phyloP scores from a whole-genome alignment of 1,140 invertebrate species.

The Monochamus saltuarius region DNA sequence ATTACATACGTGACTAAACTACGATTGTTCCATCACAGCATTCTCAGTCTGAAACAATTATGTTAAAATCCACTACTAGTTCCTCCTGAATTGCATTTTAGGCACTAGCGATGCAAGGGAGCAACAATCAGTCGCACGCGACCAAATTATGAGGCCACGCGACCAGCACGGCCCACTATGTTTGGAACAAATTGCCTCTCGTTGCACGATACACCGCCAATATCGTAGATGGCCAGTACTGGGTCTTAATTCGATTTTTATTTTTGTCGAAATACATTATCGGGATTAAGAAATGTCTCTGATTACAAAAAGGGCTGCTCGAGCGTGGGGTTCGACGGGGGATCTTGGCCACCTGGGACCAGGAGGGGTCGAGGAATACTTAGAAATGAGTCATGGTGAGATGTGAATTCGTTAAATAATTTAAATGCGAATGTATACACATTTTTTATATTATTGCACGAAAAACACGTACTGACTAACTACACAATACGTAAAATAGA shows the following conservation, averaged over 20 bases:
- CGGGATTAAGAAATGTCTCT: neutral
- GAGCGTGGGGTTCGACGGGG: too few relatives aligned
- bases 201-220: slow-evolving; percentile 30
- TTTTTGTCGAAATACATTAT: neutral
- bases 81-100: too few relatives aligned
- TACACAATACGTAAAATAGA: too few relatives aligned
- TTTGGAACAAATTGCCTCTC: slow-evolving; percentile 35
- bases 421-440: too few relatives aligned
- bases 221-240: slow-evolving; percentile 24
- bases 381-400: too few relatives aligned
- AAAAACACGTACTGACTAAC: too few relatives aligned
- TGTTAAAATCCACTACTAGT: too few relatives aligned
- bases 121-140: slow-evolving; percentile 39
- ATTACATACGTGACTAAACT: too few relatives aligned
- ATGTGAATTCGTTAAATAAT: too few relatives aligned
- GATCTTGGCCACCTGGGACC: neutral
- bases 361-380: neutral
- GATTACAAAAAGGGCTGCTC: neutral
- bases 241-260: slow-evolving; percentile 27
- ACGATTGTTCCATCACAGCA: too few relatives aligned
- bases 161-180: slow-evolving; percentile 28
- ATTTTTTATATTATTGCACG: too few relatives aligned
- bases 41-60: too few relatives aligned
- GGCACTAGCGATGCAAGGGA: neutral
- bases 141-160: slow-evolving; percentile 37